Evolutionary conservation across 2,888 invertebrate species (phyloP).

Genomic region (Dryomyza anilis): DNA sequence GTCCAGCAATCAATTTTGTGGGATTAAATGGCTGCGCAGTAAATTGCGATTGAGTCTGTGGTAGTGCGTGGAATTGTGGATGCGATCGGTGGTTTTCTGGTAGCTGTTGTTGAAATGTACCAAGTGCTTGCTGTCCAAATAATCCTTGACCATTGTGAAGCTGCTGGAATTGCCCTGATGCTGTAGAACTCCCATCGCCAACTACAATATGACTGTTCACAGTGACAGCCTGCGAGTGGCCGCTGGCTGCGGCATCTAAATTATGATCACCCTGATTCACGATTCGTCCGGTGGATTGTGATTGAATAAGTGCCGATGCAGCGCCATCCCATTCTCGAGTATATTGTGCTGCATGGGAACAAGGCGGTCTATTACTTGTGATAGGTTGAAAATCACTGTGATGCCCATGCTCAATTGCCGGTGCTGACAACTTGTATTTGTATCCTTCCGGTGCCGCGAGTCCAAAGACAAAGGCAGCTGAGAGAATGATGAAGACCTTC

Average conservation of each 20-base stretch:
- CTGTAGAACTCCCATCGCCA: conserved; percentile 31
- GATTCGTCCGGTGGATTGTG: conserved; percentile 42
- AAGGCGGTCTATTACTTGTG: conserved; percentile 29
- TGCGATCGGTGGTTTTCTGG: neutral
- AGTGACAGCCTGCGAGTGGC: conserved; percentile 32
- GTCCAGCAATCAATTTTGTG: neutral
- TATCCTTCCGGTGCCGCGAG: conserved; percentile 37
- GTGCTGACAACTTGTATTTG: conserved; percentile 30
- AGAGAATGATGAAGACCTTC: conserved; percentile 35
- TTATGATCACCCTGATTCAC: conserved; percentile 38
- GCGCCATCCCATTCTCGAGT: conserved; percentile 23
- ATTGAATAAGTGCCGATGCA: conserved; percentile 30
- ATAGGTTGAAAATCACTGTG: conserved; percentile 32
- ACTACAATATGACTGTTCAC: conserved; percentile 36
- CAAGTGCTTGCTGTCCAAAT: neutral
- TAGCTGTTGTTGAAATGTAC: neutral
- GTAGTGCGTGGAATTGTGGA: neutral
- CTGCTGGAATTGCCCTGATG: conserved; percentile 22
- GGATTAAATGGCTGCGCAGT: conserved; percentile 10
- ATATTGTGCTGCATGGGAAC: conserved; percentile 29
- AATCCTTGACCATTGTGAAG: conserved; percentile 31
- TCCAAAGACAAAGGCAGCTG: conserved; percentile 29
- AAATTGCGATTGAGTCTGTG: conserved; percentile 17
- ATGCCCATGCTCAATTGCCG: conserved; percentile 23
- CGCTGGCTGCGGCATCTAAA: conserved; percentile 31